phyloP scores from a whole-genome alignment of 53 echinoderm and acorn worm genomes.

The Pentamera pediparva region DNA sequence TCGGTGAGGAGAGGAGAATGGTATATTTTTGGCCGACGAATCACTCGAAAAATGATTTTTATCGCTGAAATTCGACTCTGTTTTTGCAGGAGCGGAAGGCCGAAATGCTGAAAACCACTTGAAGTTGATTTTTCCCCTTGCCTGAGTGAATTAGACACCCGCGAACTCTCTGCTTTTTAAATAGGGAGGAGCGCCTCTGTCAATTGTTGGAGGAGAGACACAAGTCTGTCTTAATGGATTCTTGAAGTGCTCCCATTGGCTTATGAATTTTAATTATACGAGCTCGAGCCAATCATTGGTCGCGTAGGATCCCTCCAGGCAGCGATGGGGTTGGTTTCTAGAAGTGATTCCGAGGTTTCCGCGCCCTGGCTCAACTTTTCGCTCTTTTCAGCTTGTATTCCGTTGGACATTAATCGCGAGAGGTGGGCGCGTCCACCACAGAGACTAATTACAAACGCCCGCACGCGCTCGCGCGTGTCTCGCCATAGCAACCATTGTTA shows the following conservation, averaged over 20 bases:
- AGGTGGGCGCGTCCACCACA: neutral
- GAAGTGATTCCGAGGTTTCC: constrained; percentile 18
- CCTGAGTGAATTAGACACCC: neutral
- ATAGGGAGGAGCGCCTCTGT: neutral
- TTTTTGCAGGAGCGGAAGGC: neutral
- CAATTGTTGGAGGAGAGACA: neutral
- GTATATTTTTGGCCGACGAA: neutral
- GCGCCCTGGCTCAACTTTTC: constrained; percentile 6
- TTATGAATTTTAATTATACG: constrained; percentile 24
- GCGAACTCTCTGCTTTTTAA: neutral
- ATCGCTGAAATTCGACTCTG: constrained; percentile 19
- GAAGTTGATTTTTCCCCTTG: constrained; percentile 5
- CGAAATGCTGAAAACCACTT: neutral
- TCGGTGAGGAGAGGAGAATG: too few species aligned
- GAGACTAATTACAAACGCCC: neutral
- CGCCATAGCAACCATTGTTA: constrained; percentile 25
- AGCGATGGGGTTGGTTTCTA: constrained; percentile 14
- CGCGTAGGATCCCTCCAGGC: constrained; percentile 24
- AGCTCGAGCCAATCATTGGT: constrained; percentile 1
- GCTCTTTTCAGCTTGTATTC: neutral
- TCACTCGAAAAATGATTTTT: neutral
- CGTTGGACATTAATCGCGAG: neutral
- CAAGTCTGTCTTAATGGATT: constrained; percentile 30
- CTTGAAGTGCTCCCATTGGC: constrained; percentile 34
- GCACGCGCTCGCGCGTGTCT: constrained; percentile 25